phyloP scores from a whole-genome alignment of 2,888 invertebrate species.

The Sinelater perroti region DNA sequence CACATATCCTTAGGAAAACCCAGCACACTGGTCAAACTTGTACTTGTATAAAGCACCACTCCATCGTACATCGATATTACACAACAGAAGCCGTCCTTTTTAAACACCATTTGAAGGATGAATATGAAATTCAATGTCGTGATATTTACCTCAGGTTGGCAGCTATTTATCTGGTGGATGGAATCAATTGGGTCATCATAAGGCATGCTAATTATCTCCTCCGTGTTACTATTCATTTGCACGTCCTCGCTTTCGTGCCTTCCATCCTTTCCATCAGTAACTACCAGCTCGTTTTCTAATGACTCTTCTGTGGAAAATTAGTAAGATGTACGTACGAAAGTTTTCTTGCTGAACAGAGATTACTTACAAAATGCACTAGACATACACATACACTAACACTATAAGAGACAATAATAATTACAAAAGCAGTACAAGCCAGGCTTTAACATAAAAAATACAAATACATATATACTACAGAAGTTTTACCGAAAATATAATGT shows the following conservation, averaged over 20 bases:
- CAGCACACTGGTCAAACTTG: conserved; percentile 72
- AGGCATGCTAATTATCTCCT: conserved; percentile 9
- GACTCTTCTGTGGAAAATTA: conserved; percentile 1
- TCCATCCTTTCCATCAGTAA: not conserved
- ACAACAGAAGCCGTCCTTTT: conserved; percentile 75
- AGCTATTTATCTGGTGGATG: conserved; percentile 17
- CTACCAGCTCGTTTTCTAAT: not conserved
- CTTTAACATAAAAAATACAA: too few species aligned
- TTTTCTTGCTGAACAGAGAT: too few species aligned
- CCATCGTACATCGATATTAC: conserved; percentile 87
- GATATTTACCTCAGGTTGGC: conserved; percentile 24
- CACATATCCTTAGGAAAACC: conserved; percentile 87
- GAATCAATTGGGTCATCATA: conserved; percentile 20
- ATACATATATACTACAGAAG: too few species aligned
- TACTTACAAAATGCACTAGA: too few species aligned
- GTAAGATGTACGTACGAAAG: too few species aligned
- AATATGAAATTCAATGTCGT: too few species aligned
- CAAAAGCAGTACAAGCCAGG: too few species aligned
- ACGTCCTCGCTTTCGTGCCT: not conserved
- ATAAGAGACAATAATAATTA: too few species aligned
- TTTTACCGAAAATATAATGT: too few species aligned
- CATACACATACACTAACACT: too few species aligned
- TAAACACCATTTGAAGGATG: too few species aligned
- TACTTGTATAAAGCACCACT: conserved; percentile 78
- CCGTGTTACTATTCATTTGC: conserved; percentile 6